These are phyloP conservation scores for Trachelus tabidus DNA, from an alignment of 2,888 invertebrate species.

Conservation along the genomic window DNA sequence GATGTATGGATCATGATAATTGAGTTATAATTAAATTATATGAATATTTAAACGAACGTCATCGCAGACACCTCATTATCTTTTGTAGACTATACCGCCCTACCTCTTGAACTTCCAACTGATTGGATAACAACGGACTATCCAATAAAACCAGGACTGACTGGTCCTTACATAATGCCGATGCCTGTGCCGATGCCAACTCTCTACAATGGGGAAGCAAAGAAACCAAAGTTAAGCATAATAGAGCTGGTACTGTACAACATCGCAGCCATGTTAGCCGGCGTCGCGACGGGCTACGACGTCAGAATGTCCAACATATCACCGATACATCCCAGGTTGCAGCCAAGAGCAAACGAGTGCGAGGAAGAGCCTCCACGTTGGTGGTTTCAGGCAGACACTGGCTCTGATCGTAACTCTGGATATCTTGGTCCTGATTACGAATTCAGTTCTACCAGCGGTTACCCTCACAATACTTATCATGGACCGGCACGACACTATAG, in stretches of 20 bases:
- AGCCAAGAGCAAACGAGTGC: slow-evolving; percentile 67
- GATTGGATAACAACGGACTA: slow-evolving; percentile 57
- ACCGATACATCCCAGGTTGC: slow-evolving; percentile 82
- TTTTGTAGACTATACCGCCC: slow-evolving; percentile 61
- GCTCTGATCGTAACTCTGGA: slow-evolving; percentile 58
- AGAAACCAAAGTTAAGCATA: slow-evolving; percentile 76
- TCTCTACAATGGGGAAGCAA: slow-evolving; percentile 81
- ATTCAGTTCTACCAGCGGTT: slow-evolving; percentile 71
- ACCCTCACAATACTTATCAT: slow-evolving; percentile 90
- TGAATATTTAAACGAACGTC: not conserved
- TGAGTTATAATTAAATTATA: not conserved
- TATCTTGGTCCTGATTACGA: slow-evolving; percentile 70
- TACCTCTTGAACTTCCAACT: slow-evolving; percentile 49
- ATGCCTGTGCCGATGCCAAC: slow-evolving; percentile 82
- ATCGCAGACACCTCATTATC: slow-evolving; percentile 2
- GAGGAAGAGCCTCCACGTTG: slow-evolving; percentile 58
- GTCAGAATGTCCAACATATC: slow-evolving; percentile 89
- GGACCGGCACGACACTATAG: slow-evolving; percentile 84
- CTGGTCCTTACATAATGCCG: slow-evolving; percentile 62
- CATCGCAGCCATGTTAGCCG: slow-evolving; percentile 90
- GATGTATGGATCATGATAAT: not conserved
- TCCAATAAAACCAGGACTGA: slow-evolving; percentile 55
- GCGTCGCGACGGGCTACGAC: slow-evolving; percentile 93
- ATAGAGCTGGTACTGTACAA: slow-evolving; percentile 87
- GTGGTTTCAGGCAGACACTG: slow-evolving; percentile 54